phyloP scores from a whole-genome alignment of 2,888 invertebrate genomes.

The Schizotus pectinicornis region DNA sequence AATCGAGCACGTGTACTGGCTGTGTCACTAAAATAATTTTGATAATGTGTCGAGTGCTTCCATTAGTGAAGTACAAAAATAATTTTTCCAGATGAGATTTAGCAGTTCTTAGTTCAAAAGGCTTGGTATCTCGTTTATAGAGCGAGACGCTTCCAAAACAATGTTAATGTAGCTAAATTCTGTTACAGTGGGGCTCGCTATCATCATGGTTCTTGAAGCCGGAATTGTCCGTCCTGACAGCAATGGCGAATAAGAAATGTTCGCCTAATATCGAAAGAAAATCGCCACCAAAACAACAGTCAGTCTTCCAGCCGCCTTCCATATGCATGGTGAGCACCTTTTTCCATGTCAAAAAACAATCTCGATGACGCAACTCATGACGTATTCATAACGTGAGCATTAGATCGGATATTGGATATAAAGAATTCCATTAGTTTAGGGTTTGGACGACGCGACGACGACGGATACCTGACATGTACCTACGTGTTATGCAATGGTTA shows the following conservation, averaged over 20 bases:
- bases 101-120: slow-evolving; percentile 38
- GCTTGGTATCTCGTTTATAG: neutral
- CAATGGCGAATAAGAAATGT: slow-evolving; percentile 43
- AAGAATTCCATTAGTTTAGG: slow-evolving; percentile 44
- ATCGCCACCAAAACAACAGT: slow-evolving; percentile 15
- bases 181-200: slow-evolving; percentile 59
- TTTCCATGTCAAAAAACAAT: slow-evolving; percentile 25
- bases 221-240: slow-evolving; percentile 50
- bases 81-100: slow-evolving; percentile 42
- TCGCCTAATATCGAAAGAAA: slow-evolving; percentile 27
- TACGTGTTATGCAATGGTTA: slow-evolving; percentile 37
- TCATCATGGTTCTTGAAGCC: slow-evolving; percentile 61
- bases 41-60: slow-evolving; percentile 56
- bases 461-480: slow-evolving; percentile 30
- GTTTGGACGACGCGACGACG: slow-evolving; percentile 27
- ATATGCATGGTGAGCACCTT: slow-evolving; percentile 27
- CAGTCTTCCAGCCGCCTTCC: slow-evolving; percentile 22
- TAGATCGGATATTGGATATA: slow-evolving; percentile 43
- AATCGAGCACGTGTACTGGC: slow-evolving; percentile 49
- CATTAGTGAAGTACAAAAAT: slow-evolving; percentile 54
- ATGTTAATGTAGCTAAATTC: slow-evolving; percentile 1
- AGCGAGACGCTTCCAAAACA: too few relatives aligned
- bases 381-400: slow-evolving; percentile 40
- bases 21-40: slow-evolving; percentile 55
- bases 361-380: slow-evolving; percentile 26